Percentiles rank a stretch among this genome's conserved stretches.
These are phyloP conservation scores for Leucophenga montana DNA, from an alignment of 2,888 invertebrate species.

Conservation along the genomic window DNA sequence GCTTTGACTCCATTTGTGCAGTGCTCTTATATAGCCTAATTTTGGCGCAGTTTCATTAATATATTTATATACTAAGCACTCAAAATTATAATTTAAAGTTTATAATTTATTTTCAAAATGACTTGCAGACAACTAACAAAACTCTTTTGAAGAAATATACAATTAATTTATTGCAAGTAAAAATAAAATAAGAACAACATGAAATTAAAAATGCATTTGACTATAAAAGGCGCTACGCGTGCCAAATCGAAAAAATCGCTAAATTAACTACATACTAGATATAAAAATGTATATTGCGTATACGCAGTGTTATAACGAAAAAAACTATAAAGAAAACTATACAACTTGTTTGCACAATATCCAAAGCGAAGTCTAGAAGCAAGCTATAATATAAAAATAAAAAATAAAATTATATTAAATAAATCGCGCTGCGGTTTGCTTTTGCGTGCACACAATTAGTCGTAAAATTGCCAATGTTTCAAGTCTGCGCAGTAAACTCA, in stretches of 20 bases:
- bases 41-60: too few relatives aligned
- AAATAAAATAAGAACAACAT: neutral
- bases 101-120: neutral
- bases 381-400: neutral
- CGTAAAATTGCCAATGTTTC: constrained; percentile 2
- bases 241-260: neutral
- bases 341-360: neutral
- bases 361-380: neutral
- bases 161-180: neutral
- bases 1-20: too few relatives aligned
- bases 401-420: constrained; percentile 9
- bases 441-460: constrained; percentile 28
- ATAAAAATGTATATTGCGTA: constrained; percentile 9
- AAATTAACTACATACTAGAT: neutral
- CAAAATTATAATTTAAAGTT: too few relatives aligned
- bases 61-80: too few relatives aligned
- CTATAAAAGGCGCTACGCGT: constrained; percentile 13
- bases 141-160: neutral
- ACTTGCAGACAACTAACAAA: constrained; percentile 5
- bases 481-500: too few relatives aligned
- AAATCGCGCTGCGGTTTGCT: constrained; percentile 5
- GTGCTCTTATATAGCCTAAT: too few relatives aligned
- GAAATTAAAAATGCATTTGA: constrained; percentile 2
- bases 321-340: constrained; percentile 1
- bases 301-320: constrained; percentile 10